phyloP scores from a whole-genome alignment of 2,888 invertebrate genomes.

The Andrena flavipes region DNA sequence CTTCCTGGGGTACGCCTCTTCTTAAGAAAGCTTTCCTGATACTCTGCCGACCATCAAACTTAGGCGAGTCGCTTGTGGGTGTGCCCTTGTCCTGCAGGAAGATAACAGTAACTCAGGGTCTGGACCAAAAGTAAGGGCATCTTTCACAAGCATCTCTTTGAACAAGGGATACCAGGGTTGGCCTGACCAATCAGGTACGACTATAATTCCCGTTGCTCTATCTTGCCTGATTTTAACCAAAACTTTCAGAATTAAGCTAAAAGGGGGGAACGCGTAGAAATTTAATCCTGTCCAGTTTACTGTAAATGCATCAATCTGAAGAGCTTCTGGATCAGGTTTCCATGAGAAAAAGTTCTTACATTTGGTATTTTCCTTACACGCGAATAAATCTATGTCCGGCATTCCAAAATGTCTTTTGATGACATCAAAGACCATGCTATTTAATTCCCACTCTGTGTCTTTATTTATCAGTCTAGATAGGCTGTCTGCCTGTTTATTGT shows the following conservation, averaged over 20 bases:
- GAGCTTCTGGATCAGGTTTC: not conserved
- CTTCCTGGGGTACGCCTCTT: no score
- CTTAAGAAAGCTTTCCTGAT: no score
- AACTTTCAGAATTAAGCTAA: not conserved
- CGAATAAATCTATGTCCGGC: not conserved
- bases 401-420: not conserved
- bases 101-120: not conserved
- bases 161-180: not conserved
- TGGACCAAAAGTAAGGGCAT: not conserved
- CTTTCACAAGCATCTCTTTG: not conserved
- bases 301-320: not conserved
- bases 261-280: not conserved
- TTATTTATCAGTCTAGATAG: not conserved
- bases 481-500: no score
- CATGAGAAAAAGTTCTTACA: not conserved
- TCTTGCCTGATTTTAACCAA: not conserved
- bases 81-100: not conserved
- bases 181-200: not conserved
- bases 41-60: no score
- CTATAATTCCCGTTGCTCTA: not conserved
- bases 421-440: not conserved
- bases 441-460: not conserved
- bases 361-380: not conserved
- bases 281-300: not conserved
- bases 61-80: no score